Conservation (phyloP, 2,797 vertebrate genomes). For the Sebastes oblongus region DNA sequence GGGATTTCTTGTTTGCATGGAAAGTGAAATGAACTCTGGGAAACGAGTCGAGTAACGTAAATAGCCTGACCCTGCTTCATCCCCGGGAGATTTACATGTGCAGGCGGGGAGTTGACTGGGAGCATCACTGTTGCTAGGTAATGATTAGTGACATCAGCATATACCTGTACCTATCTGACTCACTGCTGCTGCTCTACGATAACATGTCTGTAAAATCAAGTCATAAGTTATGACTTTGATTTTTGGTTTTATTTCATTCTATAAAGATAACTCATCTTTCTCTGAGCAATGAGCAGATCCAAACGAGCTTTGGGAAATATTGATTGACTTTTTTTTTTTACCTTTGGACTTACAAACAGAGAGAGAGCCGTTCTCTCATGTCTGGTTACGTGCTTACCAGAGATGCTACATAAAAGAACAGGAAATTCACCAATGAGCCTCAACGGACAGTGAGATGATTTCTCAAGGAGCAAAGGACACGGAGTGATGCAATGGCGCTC, state of each 20-base stretch:
- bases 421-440: neutral
- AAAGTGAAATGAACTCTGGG: slow-evolving; percentile 17
- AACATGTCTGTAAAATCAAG: neutral
- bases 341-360: slow-evolving; percentile 82
- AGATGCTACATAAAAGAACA: slow-evolving; percentile 2
- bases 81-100: slow-evolving; percentile 34
- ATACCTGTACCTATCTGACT: neutral
- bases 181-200: neutral
- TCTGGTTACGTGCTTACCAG: neutral
- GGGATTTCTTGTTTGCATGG: slow-evolving; percentile 35
- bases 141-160: neutral
- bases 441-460: slow-evolving; percentile 38
- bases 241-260: neutral
- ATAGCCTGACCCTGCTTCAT: neutral
- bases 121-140: slow-evolving; percentile 58
- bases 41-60: neutral
- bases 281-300: neutral
- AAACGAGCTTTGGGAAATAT: slow-evolving; percentile 41
- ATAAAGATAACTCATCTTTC: neutral
- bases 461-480: neutral
- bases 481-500: slow-evolving; percentile 68
- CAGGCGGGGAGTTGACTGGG: neutral
- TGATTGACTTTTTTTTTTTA: slow-evolving; percentile 38
- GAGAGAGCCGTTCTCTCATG: slow-evolving; percentile 10
- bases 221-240: neutral